A percentile compares a stretch with the other conserved stretches of the same genome.
Conservation (phyloP, 1,140 invertebrate species). For the Pectinophora gossypiella region DNA sequence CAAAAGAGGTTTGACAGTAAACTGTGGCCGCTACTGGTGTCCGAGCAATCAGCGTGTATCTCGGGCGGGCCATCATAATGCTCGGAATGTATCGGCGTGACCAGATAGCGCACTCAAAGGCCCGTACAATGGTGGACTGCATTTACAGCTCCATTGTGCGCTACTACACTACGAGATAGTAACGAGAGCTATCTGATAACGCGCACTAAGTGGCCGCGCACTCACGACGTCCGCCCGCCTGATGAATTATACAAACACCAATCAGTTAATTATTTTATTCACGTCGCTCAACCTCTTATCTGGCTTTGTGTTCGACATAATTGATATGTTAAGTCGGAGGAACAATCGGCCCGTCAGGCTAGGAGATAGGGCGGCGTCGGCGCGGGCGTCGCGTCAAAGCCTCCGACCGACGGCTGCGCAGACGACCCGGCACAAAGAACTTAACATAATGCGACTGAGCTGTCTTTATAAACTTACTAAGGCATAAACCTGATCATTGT, state of each 20-base stretch:
- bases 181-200: slow-evolving; percentile 45
- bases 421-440: slow-evolving; percentile 50
- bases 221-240: slow-evolving; percentile 44
- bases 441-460: slow-evolving; percentile 54
- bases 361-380: slow-evolving; percentile 34
- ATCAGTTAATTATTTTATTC: slow-evolving; percentile 74
- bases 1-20: slow-evolving; percentile 15
- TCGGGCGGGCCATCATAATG: slow-evolving; percentile 23
- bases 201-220: slow-evolving; percentile 56
- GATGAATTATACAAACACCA: slow-evolving; percentile 73
- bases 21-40: slow-evolving; percentile 9
- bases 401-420: slow-evolving; percentile 22
- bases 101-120: slow-evolving; percentile 31
- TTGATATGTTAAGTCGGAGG: slow-evolving; percentile 71
- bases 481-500: slow-evolving; percentile 29
- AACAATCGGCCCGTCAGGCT: slow-evolving; percentile 60
- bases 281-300: slow-evolving; percentile 67
- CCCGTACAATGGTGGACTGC: slow-evolving; percentile 40
- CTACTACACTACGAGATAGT: slow-evolving; percentile 30
- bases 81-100: slow-evolving; percentile 24
- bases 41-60: slow-evolving; percentile 16
- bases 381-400: slow-evolving; percentile 17
- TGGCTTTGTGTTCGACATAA: slow-evolving; percentile 68
- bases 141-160: slow-evolving; percentile 50
- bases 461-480: slow-evolving; percentile 41